A percentile compares a stretch with the other conserved stretches of the same genome.
Conservation (phyloP, 2,113 vertebrate species). For the Microcebus jonahi region DNA sequence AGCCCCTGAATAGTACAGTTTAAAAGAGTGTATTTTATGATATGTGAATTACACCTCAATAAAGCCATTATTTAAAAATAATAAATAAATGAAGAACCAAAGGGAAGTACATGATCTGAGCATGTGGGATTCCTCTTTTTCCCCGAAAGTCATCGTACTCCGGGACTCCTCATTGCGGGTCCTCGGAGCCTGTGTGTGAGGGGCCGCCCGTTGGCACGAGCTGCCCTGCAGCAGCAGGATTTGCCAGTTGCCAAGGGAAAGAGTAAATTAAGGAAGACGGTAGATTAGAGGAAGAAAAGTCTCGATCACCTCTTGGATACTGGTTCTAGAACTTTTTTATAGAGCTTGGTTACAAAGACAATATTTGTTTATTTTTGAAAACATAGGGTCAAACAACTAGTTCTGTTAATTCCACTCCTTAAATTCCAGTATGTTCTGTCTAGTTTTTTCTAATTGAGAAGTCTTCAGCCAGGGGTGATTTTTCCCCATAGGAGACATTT, state of each 20-base stretch:
- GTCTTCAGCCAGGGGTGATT: neutral
- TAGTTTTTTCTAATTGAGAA: neutral
- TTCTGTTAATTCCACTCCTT: neutral
- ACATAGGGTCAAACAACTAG: no score
- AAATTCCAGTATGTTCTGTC: neutral
- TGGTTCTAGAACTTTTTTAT: neutral
- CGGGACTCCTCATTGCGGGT: neutral
- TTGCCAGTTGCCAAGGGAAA: neutral
- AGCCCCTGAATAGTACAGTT: neutral
- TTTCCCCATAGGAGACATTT: no score
- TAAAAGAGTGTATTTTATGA: neutral
- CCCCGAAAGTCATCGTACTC: fast-evolving
- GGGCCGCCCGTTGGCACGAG: fast-evolving
- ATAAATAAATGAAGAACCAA: neutral
- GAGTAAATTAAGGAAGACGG: neutral
- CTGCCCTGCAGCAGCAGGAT: fast-evolving
- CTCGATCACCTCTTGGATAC: neutral
- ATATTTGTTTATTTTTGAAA: neutral
- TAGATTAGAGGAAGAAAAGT: neutral
- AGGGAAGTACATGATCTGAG: neutral
- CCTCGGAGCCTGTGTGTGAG: no score
- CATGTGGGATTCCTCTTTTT: neutral
- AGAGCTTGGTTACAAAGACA: neutral
- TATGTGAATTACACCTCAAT: neutral
- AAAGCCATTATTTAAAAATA: neutral